phyloP scores from a whole-genome alignment of 2,113 vertebrate genomes.

The Lamprotornis superbus region DNA sequence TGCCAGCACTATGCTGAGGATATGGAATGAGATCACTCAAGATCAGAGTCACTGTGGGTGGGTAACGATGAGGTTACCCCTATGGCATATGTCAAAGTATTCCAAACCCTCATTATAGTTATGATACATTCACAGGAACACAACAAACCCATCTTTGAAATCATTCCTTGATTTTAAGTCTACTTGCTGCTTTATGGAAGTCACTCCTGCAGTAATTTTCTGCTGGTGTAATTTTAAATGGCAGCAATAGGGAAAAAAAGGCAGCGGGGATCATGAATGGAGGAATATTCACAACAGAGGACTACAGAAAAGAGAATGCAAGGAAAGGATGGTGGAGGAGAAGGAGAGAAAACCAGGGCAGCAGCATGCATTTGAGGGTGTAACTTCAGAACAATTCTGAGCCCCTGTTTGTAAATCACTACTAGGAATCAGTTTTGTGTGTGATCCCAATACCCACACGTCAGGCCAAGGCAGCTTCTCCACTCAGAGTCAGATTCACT shows the following conservation, averaged over 20 bases:
- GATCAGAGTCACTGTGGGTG: constrained; percentile 32
- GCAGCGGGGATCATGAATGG: rapidly evolving
- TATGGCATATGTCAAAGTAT: background rate
- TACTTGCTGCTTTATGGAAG: constrained; percentile 10
- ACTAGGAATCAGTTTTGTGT: background rate
- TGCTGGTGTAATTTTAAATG: background rate
- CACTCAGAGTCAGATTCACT: background rate
- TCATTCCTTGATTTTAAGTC: background rate
- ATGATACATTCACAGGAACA: constrained; percentile 37
- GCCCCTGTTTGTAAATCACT: background rate
- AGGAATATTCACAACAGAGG: background rate
- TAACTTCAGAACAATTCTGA: background rate
- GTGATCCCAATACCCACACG: background rate
- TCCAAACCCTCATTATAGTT: constrained; percentile 24
- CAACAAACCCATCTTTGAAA: constrained; percentile 14
- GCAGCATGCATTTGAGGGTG: background rate
- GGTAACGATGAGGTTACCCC: constrained; percentile 43
- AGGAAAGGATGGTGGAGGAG: background rate
- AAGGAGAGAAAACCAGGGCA: background rate
- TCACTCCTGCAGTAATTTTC: background rate
- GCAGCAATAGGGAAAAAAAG: background rate
- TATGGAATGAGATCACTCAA: constrained; percentile 54
- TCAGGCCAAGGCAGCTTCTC: background rate
- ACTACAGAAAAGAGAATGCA: background rate
- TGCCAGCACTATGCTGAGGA: constrained; percentile 33